Evolutionary conservation across 2,113 vertebrate genomes (phyloP), one percentile per base, ranked within the genome.

Genomic region (Smithornis capensis): DNA sequence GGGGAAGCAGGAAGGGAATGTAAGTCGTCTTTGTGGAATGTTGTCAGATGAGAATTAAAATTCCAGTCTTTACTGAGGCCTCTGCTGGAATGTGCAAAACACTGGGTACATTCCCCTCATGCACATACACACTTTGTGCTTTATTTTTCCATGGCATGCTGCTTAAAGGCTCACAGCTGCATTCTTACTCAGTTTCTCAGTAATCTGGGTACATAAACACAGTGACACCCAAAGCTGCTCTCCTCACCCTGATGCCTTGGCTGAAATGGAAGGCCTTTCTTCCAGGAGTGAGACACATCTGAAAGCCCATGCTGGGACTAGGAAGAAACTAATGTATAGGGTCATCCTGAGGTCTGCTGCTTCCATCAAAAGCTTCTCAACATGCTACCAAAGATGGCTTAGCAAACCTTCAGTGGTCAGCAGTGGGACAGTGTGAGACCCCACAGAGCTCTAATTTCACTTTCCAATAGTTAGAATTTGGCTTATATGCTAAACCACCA

Each of bases 1-100:
- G 25, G 40, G 33, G n/a, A 82, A 90, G 50, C 18, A 40, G 37
- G 56, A 95, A 90, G 60, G 59, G 78, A 91, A 90, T 71, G 49
- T 21, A 81, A 90, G 35, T 82, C 93, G 67, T 89, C 77, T 91
- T 85, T 8, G 23, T 80, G 87, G 94, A 96, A 95, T 84, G 88
- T 16, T 91, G 86, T 95, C 80, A 94, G 82, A 87, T 83, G 38
- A 90, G 86, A 95, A 93, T 80, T 83, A 91, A 87, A 94, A 95
- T 90, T 90, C 89, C 86, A 91, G 38, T 49, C 73, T 83, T 92
- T 69, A 87, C 79, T 74, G 96, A 96, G 57, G 89, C 81, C 78
- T 92, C 71, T 74, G 49, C 59, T 88, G 92, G 90, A 93, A 95
- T 86, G 88, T 85, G 49, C 74, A 84, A 69, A 92, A 92, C 86